Conservation (phyloP, 2,797 vertebrate genomes). For the Spea hammondii region DNA sequence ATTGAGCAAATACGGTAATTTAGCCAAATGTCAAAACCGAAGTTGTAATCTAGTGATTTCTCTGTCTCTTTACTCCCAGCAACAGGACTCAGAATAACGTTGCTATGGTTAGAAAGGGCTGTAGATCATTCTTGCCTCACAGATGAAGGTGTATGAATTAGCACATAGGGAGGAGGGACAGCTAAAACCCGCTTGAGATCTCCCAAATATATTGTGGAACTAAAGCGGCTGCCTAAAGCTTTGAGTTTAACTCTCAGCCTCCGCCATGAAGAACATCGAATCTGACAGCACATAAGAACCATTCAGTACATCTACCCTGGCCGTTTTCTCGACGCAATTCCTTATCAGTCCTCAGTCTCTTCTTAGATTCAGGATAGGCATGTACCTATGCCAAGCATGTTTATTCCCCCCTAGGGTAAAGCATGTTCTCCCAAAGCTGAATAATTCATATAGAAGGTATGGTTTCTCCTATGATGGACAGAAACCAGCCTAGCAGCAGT, state of each 20-base stretch:
- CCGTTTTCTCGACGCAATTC: too few relatives aligned
- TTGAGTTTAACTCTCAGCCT: conserved; percentile 41
- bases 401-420: neutral
- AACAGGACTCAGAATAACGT: conserved; percentile 19
- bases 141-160: conserved; percentile 35
- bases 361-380: too few relatives aligned
- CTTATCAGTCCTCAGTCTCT: too few relatives aligned
- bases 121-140: neutral
- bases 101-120: conserved; percentile 7
- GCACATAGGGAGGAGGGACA: conserved; percentile 35
- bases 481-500: too few relatives aligned
- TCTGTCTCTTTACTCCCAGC: neutral
- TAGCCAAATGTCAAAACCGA: neutral
- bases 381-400: too few relatives aligned
- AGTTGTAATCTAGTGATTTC: neutral
- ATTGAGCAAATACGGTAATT: too few relatives aligned
- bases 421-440: conserved; percentile 7
- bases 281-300: too few relatives aligned
- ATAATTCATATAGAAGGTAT: conserved; percentile 4
- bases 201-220: conserved; percentile 35
- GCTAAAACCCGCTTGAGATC: conserved; percentile 28
- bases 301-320: too few relatives aligned
- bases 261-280: conserved; percentile 28
- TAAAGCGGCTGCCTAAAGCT: conserved; percentile 24
- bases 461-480: too few relatives aligned